Percentiles rank a stretch among this genome's conserved stretches.
Conservation (phyloP, 2,888 invertebrate genomes). For the Oscheius sp. region DNA sequence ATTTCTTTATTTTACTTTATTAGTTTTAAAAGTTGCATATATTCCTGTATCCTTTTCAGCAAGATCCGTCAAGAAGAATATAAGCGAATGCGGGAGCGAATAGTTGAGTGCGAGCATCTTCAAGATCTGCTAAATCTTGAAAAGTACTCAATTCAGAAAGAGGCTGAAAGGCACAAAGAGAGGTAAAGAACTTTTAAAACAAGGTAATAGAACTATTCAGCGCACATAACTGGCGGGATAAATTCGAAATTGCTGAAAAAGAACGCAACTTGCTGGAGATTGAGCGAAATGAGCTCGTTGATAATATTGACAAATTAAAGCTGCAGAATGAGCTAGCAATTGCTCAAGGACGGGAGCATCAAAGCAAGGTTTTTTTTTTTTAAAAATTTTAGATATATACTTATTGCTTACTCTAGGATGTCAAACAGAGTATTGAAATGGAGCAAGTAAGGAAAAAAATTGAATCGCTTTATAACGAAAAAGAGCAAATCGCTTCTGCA, state of each 20-base stretch:
- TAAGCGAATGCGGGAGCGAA: neutral
- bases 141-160: neutral
- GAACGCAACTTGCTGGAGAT: neutral
- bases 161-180: neutral
- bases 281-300: neutral
- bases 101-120: neutral
- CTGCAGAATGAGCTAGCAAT: neutral
- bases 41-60: neutral
- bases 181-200: neutral
- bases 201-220: neutral
- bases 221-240: neutral
- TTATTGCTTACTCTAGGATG: too few relatives aligned
- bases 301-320: neutral
- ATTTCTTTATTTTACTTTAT: neutral
- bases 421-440: too few relatives aligned
- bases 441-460: too few relatives aligned
- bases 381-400: too few relatives aligned
- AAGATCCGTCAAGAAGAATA: constrained; percentile 15
- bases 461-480: too few relatives aligned
- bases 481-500: too few relatives aligned
- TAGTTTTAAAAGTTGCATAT: neutral
- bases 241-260: neutral
- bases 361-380: neutral
- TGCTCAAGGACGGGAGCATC: neutral
- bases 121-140: neutral